Conservation (phyloP, 2,797 vertebrate species). For the Falco concolor region DNA sequence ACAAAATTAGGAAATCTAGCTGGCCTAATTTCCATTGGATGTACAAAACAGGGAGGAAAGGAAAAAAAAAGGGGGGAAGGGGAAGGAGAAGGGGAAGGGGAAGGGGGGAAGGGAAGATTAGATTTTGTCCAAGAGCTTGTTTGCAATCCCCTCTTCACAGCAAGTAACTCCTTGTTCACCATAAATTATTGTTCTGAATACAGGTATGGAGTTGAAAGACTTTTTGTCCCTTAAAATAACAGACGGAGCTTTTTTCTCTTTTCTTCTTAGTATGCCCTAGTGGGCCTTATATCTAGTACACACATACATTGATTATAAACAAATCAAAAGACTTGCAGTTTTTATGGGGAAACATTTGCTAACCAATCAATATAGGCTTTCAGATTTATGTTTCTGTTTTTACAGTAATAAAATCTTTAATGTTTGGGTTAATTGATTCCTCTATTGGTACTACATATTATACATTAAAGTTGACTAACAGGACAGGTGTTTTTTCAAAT, state of each 20-base stretch:
- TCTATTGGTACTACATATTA: background rate
- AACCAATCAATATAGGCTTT: background rate
- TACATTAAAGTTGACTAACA: rapidly evolving
- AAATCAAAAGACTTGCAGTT: background rate
- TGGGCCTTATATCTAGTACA: background rate
- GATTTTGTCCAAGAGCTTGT: background rate
- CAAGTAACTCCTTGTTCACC: background rate
- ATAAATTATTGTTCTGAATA: background rate
- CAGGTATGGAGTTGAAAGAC: background rate
- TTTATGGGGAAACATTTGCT: background rate
- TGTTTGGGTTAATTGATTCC: background rate
- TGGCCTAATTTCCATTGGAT: background rate
- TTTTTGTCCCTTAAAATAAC: background rate
- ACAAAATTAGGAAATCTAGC: background rate
- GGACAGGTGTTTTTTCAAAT: background rate
- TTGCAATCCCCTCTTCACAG: background rate
- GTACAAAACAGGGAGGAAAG: rapidly evolving
- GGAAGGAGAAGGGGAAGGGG: no score
- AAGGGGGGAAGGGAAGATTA: no score
- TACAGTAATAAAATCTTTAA: background rate
- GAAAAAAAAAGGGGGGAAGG: background rate
- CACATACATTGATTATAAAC: background rate
- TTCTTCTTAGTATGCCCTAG: background rate
- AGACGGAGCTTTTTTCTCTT: background rate
- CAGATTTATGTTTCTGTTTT: background rate